A percentile compares a stretch with the other conserved stretches of the same genome.
Conservation (phyloP, 2,888 invertebrate genomes). For the Drosophila fungiperda region DNA sequence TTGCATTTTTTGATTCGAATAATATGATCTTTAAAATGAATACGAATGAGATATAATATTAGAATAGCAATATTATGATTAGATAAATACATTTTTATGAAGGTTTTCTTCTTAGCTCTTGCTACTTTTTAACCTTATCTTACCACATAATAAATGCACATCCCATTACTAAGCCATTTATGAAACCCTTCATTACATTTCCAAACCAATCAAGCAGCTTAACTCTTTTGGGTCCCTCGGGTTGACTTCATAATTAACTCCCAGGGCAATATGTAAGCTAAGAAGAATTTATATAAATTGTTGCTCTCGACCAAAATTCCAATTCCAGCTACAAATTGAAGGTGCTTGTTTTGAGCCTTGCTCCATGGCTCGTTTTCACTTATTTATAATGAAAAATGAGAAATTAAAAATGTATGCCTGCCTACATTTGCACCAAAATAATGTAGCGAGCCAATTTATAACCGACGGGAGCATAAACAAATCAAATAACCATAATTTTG, state of each 20-base stretch:
- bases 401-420: constrained; percentile 74
- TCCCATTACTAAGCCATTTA: constrained; percentile 57
- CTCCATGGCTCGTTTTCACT: constrained; percentile 33
- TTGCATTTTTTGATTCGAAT: background rate
- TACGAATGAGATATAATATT: background rate
- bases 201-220: constrained; percentile 52
- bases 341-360: background rate
- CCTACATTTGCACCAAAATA: constrained; percentile 34
- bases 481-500: constrained; percentile 66
- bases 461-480: constrained; percentile 20
- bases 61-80: background rate
- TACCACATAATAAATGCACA: constrained; percentile 33
- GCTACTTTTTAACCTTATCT: background rate
- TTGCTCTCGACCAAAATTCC: background rate
- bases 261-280: constrained; percentile 24
- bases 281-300: constrained; percentile 6
- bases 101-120: background rate
- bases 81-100: background rate
- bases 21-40: background rate
- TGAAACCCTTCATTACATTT: constrained; percentile 57
- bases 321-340: background rate
- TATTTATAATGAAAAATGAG: constrained; percentile 69
- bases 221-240: constrained; percentile 44
- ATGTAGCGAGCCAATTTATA: constrained; percentile 10
- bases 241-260: constrained; percentile 59